phyloP scores from a whole-genome alignment of 2,888 invertebrate genomes.

The Microctonus brassicae region DNA sequence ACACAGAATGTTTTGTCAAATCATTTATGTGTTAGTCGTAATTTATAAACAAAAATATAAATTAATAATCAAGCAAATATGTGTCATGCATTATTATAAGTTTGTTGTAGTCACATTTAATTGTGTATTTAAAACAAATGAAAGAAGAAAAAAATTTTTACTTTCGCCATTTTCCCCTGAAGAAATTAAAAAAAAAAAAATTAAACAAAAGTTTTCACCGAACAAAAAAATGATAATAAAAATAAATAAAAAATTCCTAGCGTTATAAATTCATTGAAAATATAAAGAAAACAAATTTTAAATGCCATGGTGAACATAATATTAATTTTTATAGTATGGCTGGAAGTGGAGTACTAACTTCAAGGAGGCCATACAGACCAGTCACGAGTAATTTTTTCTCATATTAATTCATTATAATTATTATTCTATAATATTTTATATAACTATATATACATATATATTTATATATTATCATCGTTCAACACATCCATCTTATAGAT shows the following conservation, averaged over 20 bases:
- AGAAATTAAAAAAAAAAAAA: conserved; percentile 22
- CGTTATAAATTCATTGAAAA: conserved; percentile 34
- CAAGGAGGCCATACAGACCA: conserved; percentile 91
- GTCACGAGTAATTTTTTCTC: conserved; percentile 80
- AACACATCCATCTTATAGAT: conserved; percentile 63
- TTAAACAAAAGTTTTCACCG: conserved; percentile 32
- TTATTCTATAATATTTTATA: conserved; percentile 62
- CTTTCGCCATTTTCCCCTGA: no score
- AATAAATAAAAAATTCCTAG: conserved; percentile 37
- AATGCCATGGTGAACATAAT: conserved; percentile 58
- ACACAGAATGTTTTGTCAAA: conserved; percentile 61
- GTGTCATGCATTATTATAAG: conserved; percentile 46
- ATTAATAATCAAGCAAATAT: conserved; percentile 39
- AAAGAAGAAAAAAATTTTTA: conserved; percentile 16
- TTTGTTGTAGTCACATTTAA: conserved; percentile 45
- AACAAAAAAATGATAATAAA: conserved; percentile 36
- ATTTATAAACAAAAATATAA: conserved; percentile 34
- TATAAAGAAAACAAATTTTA: conserved; percentile 3
- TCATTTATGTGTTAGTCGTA: conserved; percentile 64
- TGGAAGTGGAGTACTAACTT: conserved; percentile 98
- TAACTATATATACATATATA: conserved; percentile 47
- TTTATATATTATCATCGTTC: conserved; percentile 58
- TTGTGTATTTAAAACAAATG: conserved; percentile 20
- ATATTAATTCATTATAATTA: conserved; percentile 63
- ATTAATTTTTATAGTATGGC: conserved; percentile 81